These are phyloP conservation scores for Conistra vaccinii DNA, from an alignment of 2,888 invertebrate species.

Conservation along the genomic window DNA sequence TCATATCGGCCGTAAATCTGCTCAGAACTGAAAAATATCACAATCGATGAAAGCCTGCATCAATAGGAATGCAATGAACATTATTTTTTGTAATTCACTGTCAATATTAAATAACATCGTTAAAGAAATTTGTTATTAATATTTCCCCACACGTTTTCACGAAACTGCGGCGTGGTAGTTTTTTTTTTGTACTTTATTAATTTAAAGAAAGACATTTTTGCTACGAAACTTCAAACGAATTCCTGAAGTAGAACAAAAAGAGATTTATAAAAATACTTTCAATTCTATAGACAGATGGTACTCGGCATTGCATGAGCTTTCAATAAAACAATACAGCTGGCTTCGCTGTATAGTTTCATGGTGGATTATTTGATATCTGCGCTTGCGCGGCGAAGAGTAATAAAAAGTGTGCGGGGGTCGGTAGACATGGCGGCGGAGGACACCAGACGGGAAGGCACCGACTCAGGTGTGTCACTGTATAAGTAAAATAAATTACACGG, in stretches of 20 bases:
- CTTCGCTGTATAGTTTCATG: slow-evolving; percentile 51
- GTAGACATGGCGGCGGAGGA: slow-evolving; percentile 66
- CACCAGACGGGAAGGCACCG: slow-evolving; percentile 65
- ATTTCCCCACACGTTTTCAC: too few species aligned
- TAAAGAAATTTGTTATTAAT: too few species aligned
- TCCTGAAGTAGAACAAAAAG: neutral
- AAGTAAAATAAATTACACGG: neutral
- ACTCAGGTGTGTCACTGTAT: slow-evolving; percentile 25
- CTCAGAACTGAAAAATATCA: too few species aligned
- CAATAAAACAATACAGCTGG: slow-evolving; percentile 51
- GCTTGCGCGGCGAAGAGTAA: slow-evolving; percentile 40
- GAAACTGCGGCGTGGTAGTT: too few species aligned
- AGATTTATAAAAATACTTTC: slow-evolving; percentile 15
- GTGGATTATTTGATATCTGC: slow-evolving; percentile 60
- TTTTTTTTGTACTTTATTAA: neutral
- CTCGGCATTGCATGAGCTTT: slow-evolving; percentile 26
- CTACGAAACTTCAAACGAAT: slow-evolving; percentile 1
- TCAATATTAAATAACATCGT: too few species aligned
- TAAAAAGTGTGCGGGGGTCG: slow-evolving; percentile 55
- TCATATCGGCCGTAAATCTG: too few species aligned
- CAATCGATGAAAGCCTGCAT: too few species aligned
- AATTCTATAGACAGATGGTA: slow-evolving; percentile 41
- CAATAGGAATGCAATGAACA: too few species aligned
- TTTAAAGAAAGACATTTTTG: neutral
- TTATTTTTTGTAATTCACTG: too few species aligned